These are phyloP conservation scores for Drosophila barbarae DNA, from an alignment of 2,888 invertebrate species.

Conservation along the genomic window DNA sequence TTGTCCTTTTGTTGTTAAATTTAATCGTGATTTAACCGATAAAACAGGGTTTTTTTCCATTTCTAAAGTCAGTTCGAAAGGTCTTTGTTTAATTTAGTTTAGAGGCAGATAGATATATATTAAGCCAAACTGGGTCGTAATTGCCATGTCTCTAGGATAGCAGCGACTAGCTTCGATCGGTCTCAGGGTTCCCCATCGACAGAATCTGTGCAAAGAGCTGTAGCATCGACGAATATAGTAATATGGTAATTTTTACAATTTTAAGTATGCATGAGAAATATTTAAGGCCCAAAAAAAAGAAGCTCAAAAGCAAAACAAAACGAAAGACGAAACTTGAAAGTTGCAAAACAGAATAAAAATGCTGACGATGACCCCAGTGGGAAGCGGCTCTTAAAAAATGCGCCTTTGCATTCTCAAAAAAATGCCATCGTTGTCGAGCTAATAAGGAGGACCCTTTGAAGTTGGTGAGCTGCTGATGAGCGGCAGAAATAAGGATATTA, in stretches of 20 bases:
- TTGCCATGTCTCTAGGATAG: neutral
- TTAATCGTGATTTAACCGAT: no score
- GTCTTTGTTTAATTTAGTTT: neutral
- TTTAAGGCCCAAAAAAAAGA: slow-evolving; percentile 3
- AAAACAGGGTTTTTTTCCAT: no score
- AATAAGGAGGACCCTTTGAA: slow-evolving; percentile 68
- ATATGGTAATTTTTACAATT: slow-evolving; percentile 25
- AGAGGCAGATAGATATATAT: slow-evolving; percentile 13
- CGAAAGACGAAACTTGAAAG: slow-evolving; percentile 12
- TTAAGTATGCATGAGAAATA: slow-evolving; percentile 31
- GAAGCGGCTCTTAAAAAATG: slow-evolving; percentile 66
- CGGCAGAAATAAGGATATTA: slow-evolving; percentile 8
- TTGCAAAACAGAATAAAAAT: slow-evolving; percentile 30
- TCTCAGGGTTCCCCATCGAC: slow-evolving; percentile 6
- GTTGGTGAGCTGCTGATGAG: slow-evolving; percentile 39
- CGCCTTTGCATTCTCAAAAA: slow-evolving; percentile 65
- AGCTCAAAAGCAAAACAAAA: slow-evolving; percentile 3
- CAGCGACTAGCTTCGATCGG: slow-evolving; percentile 4
- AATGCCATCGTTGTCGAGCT: slow-evolving; percentile 59
- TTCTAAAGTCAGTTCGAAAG: slow-evolving; percentile 1
- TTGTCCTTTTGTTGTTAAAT: no score
- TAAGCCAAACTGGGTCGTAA: slow-evolving; percentile 7
- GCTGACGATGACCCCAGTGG: slow-evolving; percentile 13
- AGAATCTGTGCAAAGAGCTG: slow-evolving; percentile 6
- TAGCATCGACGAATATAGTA: slow-evolving; percentile 15